A percentile compares a stretch with the other conserved stretches of the same genome.
These are phyloP conservation scores for Eupleurogrammus muticus DNA, from an alignment of 2,797 vertebrate species.

Conservation along the genomic window DNA sequence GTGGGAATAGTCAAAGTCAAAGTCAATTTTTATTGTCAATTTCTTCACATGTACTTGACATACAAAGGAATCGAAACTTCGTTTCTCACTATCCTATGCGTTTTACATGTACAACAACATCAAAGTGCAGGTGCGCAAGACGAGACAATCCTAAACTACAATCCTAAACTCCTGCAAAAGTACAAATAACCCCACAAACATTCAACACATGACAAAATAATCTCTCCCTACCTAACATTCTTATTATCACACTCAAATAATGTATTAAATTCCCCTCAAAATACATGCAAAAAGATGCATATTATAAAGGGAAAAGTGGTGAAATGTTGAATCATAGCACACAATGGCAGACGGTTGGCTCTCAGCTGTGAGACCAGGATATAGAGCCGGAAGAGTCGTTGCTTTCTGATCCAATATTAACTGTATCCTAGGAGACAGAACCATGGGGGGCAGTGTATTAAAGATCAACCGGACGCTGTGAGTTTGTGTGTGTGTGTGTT, in stretches of 20 bases:
- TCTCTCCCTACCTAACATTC: background rate
- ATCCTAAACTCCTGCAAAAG: too few species aligned
- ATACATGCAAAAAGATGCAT: background rate
- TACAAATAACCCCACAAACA: background rate
- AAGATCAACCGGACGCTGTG: slow-evolving; percentile 53
- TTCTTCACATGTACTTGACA: too few species aligned
- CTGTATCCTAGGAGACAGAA: slow-evolving; percentile 69
- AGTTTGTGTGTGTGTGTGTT: slow-evolving; percentile 20
- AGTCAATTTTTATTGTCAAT: too few species aligned
- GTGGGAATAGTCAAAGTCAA: too few species aligned
- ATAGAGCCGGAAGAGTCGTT: slow-evolving; percentile 53
- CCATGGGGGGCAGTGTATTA: slow-evolving; percentile 51
- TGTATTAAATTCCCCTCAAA: background rate
- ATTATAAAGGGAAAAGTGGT: background rate
- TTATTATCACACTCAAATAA: background rate
- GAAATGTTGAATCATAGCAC: too few species aligned
- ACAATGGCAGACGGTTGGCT: background rate
- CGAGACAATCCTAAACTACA: too few species aligned
- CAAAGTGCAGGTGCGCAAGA: too few species aligned
- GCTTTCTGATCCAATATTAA: slow-evolving; percentile 68
- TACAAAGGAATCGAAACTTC: too few species aligned
- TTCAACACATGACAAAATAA: background rate
- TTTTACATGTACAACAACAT: too few species aligned
- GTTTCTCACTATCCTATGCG: too few species aligned
- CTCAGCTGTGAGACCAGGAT: slow-evolving; percentile 51